Base-by-base conservation (phyloP, 1,140 invertebrate species). In the Papilio dardanus region DNA sequence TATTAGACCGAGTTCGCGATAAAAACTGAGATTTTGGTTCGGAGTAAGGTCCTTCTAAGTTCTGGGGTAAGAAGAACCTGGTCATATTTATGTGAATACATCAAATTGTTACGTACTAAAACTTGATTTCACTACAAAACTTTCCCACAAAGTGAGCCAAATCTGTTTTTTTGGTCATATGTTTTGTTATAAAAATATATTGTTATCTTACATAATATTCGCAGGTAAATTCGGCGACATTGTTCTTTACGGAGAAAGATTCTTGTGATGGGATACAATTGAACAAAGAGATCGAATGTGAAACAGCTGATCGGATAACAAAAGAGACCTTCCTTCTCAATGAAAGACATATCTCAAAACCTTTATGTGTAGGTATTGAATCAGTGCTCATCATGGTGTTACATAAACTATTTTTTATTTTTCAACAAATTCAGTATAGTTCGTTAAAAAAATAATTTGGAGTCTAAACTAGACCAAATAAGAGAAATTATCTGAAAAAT, bases 291-390 rank as follows among this genome's bases (percentile, higher is more conserved):
- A n/a, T 69, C 16, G n/a, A 74, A 65, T 16, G 67, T 71, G 74
- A 76, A 85, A 81, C 81, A 88, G 81, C 84, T 86, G 83, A 84
- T 86, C 71, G 79, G 21, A 46, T 16, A 42, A 58, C 69, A 84
- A 82, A 82, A 74, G 40, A 68, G 21, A 68, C 24, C 62, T 74
- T 73, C 24, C 62, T 74, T 73, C 74, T 74, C 76, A 33, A 62
- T 35, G 71, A 71, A 6, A 5, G 40, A 50, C 21, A 71, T 42
- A n/a, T 35, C 19, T 8, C 8, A 42, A 12, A 42, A 42, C 21
- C 37, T 28, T 42, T 69, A 69, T 28, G 24, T 62, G 4, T 16
- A 62, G 24, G 28, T 62, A 62, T 62, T 62, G 54, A 62, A 62
- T 62, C 21, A 28, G 54, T 62, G 24, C 19, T 62, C 8, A 28